Base-by-base conservation (phyloP, 1,140 invertebrate species). In the Halesus radiatus region DNA sequence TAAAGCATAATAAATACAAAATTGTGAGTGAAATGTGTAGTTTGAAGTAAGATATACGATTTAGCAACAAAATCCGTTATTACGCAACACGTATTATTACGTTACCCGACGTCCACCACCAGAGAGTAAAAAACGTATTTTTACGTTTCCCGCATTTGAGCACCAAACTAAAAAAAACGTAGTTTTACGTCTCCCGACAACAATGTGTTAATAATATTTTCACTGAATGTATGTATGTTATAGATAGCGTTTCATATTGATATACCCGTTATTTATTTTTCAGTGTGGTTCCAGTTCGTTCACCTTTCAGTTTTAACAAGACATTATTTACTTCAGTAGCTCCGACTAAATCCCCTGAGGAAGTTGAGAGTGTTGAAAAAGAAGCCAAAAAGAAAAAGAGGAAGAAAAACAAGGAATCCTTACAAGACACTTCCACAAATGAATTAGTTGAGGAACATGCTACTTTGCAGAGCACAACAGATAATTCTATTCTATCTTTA, bases 361-460 rank as follows among this genome's bases (percentile, higher is more conserved):
- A 45, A 20, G 68, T 76, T 20, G 72, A 77, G 20, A 50, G 45
- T 23, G 37, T 52, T 50, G 82, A 83, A 79, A 83, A 83, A 83
- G 82, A 83, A 54, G 60, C 74, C 4, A 83, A 83, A 75, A 83
- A 83, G 72, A 83, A 83, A 58, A 83, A 83, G 60, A 37, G 80
- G 37, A 83, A 83, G 60, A 81, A 81, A 72, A 73, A 81, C 29
- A 83, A 81, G 53, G 80, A 81, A 13, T 45, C 56, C 20, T 13
- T 32, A 18, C 70, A 80, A 23, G 81, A 83, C 18, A 64, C 22
- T 70, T 15, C 45, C 4, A 5, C 26, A 4, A 15, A 18, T 58
- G 75, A 70, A 50, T 58, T 52, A 22, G 79, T 81, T 72, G 68
- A 79, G 18, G 81, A 80, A 79, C 79, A 70, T 37, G n/a, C 66